Percentiles rank a stretch among this genome's conserved stretches.
Evolutionary conservation across 92 coral and sea anemone genomes (phyloP).

Genomic region (Porites evermanni): DNA sequence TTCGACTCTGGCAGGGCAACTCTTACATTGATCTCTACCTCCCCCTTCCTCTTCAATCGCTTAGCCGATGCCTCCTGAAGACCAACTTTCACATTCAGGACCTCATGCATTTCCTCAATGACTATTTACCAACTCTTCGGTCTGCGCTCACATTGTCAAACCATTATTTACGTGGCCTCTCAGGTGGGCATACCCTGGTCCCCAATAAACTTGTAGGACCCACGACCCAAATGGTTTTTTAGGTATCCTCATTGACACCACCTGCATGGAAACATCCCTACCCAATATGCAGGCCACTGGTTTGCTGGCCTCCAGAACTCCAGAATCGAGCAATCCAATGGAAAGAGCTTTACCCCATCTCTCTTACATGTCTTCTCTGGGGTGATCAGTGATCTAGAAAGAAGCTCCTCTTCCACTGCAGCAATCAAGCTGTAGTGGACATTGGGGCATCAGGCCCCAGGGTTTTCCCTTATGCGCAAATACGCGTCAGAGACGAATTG

Average conservation of each 20-base stretch:
- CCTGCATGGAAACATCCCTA: too few relatives aligned
- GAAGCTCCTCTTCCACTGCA: background rate
- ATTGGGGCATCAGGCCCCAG: background rate
- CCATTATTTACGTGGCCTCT: background rate
- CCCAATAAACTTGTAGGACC: conserved; percentile 24
- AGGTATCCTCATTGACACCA: conserved; percentile 36
- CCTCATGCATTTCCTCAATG: background rate
- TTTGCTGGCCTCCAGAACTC: background rate
- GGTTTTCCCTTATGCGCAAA: too few relatives aligned
- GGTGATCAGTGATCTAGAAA: conserved; percentile 22
- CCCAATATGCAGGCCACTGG: background rate
- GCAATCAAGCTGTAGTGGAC: background rate
- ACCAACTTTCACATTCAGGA: background rate
- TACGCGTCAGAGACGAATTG: too few relatives aligned
- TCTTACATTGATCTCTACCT: background rate
- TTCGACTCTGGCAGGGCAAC: background rate
- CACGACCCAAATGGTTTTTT: conserved; percentile 18
- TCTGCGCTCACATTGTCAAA: conserved; percentile 10
- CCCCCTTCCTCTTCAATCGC: background rate
- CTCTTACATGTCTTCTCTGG: conserved; percentile 43
- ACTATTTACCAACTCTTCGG: conserved; percentile 4
- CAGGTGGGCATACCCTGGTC: too few relatives aligned
- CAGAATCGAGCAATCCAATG: background rate
- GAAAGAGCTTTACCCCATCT: conserved; percentile 7
- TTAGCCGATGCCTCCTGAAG: conserved; percentile 8